These are phyloP conservation scores for Drosophila leonis DNA, from an alignment of 2,888 invertebrate genomes.

Conservation along the genomic window DNA sequence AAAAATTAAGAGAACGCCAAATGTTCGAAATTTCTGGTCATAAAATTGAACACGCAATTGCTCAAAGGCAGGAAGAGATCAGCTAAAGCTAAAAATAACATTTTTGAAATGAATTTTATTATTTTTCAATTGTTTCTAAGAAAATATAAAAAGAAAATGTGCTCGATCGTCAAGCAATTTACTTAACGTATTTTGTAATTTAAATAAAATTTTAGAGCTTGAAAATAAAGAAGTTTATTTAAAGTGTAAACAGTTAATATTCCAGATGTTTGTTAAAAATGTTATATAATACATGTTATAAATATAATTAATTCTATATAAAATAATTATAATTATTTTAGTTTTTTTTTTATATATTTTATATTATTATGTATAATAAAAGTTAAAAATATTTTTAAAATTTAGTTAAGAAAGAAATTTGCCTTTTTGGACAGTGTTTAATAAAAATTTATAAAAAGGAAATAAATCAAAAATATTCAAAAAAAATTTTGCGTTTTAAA, in stretches of 20 bases:
- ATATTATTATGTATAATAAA: too few species aligned
- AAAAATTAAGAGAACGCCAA: not conserved
- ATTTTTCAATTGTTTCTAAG: slow-evolving; percentile 4
- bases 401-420: too few species aligned
- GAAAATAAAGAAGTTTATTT: not conserved
- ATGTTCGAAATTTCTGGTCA: not conserved
- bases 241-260: not conserved
- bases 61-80: not conserved
- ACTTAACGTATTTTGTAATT: not conserved
- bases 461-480: too few species aligned
- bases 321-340: too few species aligned
- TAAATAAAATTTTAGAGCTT: not conserved
- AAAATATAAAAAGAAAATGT: not conserved
- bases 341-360: not conserved
- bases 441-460: too few species aligned
- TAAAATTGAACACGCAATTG: slow-evolving; percentile 6
- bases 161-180: not conserved
- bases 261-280: not conserved
- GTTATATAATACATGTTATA: too few species aligned
- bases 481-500: too few species aligned
- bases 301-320: too few species aligned
- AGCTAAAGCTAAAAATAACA: not conserved
- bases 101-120: slow-evolving; percentile 9
- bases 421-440: too few species aligned
- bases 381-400: too few species aligned